Evolutionary conservation across 2,113 vertebrate species (phyloP), one percentile per base, ranked within the genome.

Genomic region (Brienomyrus longianalis): DNA sequence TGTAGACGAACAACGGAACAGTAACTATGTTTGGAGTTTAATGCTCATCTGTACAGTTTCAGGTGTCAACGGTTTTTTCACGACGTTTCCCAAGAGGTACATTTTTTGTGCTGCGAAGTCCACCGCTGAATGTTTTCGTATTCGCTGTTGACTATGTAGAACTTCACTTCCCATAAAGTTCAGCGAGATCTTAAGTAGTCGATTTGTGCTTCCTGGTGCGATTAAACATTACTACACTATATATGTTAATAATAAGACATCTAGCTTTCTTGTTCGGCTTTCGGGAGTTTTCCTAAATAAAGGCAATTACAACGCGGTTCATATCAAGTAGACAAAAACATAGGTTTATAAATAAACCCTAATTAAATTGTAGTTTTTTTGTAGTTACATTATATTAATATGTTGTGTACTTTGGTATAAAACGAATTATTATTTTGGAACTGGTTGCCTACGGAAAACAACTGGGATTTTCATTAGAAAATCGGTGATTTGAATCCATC

Each of bases 141-240:
- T 59, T 31, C 31, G 5, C 43, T 59, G 13, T 48, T 23, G 10
- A 15, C 5, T 8, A 19, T 39, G 8, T 39, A 9, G 52, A 43
- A 87, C 86, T 56, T 87, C 86, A 87, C 52, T 59, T 87, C 51
- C 86, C 86, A 87, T 31, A 15, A 54, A n/a, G 62, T 27, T 70
- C n/a, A 70, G 62, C n/a, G 62, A 27, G n/a, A 70, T 70, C 62
- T 27, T 27, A 54, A 10, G 27, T 9, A 47, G 17, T 23, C 15
- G 19, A n/a, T 35, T 86, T 35, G 21, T 86, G n/a, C 47, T 51
- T 86, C 84, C 48, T n/a, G 84, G 84, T 52, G 51, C 21, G 52
- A 86, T 86, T 13, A 47, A 48, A 23, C 84, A 83, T 21, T 6
- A 83, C 77, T 19, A 39, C 43, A 39, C 45, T 86, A 4, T 27